Percentiles rank a stretch among this genome's conserved stretches.
Conservation (phyloP, 2,797 vertebrate genomes). For the Salarias fasciatus region DNA sequence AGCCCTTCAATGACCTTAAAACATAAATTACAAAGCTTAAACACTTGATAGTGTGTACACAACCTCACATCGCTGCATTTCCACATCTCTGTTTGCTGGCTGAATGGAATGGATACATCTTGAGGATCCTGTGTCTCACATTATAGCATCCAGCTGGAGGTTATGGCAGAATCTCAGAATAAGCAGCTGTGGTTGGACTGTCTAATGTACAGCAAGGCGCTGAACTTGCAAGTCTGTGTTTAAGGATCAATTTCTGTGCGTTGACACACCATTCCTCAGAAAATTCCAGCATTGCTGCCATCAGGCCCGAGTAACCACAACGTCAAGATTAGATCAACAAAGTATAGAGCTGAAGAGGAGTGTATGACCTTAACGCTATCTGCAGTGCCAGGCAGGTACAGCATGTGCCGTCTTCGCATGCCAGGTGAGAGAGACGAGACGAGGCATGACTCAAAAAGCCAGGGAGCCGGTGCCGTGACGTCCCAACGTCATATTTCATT, state of each 20-base stretch:
- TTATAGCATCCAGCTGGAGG: conserved; percentile 48
- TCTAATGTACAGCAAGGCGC: conserved; percentile 4
- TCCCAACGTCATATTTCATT: conserved; percentile 56
- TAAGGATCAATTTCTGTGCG: conserved; percentile 23
- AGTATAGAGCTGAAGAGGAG: conserved; percentile 42
- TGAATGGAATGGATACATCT: conserved; percentile 46
- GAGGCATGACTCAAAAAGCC: conserved; percentile 65
- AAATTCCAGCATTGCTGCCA: conserved; percentile 11
- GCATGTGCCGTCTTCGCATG: conserved; percentile 51
- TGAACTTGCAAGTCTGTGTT: conserved; percentile 28
- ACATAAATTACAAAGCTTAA: conserved; percentile 48
- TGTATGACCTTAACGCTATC: conserved; percentile 40
- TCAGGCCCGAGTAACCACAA: conserved; percentile 30
- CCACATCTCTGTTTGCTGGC: conserved; percentile 39
- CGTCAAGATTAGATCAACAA: conserved; percentile 37
- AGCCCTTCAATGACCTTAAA: conserved; percentile 25
- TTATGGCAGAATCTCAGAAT: conserved; percentile 44
- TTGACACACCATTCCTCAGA: conserved; percentile 32
- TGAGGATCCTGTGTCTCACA: conserved; percentile 29
- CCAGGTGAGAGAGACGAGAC: conserved; percentile 61
- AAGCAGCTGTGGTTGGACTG: conserved; percentile 48
- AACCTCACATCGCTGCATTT: conserved; percentile 37
- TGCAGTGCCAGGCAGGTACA: conserved; percentile 54
- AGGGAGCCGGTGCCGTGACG: conserved; percentile 40
- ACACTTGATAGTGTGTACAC: conserved; percentile 41